These are phyloP conservation scores for Catocala sponsa DNA, from an alignment of 2,888 invertebrate species.

Conservation along the genomic window DNA sequence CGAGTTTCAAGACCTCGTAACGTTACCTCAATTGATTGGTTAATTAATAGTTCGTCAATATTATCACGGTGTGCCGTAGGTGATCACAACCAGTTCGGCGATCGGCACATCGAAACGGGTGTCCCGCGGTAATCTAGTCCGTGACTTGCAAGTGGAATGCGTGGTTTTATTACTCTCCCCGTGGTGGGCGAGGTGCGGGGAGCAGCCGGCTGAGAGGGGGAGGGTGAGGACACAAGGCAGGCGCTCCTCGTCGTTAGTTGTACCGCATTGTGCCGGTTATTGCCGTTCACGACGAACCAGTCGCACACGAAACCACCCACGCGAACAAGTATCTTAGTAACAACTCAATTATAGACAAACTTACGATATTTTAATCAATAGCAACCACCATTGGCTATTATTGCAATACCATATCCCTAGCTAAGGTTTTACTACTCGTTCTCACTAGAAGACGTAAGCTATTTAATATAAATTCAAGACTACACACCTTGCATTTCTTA, in stretches of 20 bases:
- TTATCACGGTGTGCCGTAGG: conserved; percentile 24
- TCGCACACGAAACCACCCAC: conserved; percentile 33
- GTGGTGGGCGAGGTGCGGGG: conserved; percentile 44
- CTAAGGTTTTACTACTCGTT: no score
- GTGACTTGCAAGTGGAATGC: conserved; percentile 86
- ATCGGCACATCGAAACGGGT: conserved; percentile 73
- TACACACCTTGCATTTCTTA: background rate
- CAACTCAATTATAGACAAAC: conserved; percentile 15
- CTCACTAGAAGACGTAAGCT: no score
- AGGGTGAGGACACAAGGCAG: conserved; percentile 19
- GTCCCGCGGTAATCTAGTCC: conserved; percentile 82
- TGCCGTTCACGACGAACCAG: conserved; percentile 50
- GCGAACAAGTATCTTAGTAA: conserved; percentile 25
- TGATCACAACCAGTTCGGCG: conserved; percentile 49
- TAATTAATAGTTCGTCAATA: conserved; percentile 26
- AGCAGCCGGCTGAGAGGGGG: conserved; percentile 10
- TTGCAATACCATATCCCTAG: no score
- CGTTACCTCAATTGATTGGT: conserved; percentile 13
- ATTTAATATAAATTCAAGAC: background rate
- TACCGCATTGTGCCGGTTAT: conserved; percentile 72
- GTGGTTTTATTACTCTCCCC: conserved; percentile 77
- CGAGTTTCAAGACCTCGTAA: conserved; percentile 13
- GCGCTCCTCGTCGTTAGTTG: conserved; percentile 63
- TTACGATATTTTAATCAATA: conserved; percentile 3
- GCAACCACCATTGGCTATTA: no score